Conservation (phyloP, 2,797 vertebrate genomes). For the Ciconia nigra region DNA sequence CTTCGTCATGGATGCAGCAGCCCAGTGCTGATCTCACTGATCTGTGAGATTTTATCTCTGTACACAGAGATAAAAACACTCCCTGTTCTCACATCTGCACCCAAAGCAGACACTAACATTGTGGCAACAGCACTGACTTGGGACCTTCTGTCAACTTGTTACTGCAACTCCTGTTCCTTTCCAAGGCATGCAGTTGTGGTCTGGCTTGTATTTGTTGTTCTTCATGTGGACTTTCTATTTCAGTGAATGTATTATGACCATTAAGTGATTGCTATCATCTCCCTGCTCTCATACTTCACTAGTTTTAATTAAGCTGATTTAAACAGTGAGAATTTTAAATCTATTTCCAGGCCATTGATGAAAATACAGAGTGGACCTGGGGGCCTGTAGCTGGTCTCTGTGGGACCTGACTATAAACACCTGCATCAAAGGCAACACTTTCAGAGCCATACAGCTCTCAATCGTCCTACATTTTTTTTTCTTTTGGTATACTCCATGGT, state of each 20-base stretch:
- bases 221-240: background rate
- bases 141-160: background rate
- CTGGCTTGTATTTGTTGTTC: background rate
- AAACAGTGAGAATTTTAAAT: background rate
- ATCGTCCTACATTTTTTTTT: background rate
- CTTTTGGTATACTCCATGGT: background rate
- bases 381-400: background rate
- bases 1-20: background rate
- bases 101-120: background rate
- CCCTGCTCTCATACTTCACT: background rate
- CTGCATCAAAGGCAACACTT: background rate
- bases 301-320: background rate
- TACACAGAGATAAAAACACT: background rate
- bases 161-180: background rate
- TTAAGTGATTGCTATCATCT: background rate
- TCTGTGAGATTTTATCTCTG: background rate
- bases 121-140: background rate
- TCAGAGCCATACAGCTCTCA: background rate
- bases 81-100: background rate
- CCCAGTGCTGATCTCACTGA: background rate
- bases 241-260: background rate
- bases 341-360: background rate
- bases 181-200: background rate
- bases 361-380: background rate
- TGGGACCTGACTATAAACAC: background rate